phyloP scores from a whole-genome alignment of 2,113 vertebrate species.

The Balaeniceps rex region DNA sequence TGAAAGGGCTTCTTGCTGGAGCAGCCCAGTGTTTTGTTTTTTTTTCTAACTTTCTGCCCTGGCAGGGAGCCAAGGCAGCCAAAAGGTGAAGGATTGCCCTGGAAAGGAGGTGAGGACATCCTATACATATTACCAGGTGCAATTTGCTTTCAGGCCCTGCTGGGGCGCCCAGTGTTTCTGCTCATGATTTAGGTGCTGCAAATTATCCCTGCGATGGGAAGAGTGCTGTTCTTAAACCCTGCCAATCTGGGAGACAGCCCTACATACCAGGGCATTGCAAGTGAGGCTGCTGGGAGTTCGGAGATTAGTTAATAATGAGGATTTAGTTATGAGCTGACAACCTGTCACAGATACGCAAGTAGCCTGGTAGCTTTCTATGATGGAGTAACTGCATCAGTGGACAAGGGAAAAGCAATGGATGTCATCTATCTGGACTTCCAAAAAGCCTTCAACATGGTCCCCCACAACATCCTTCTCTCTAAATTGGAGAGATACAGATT shows the following conservation, averaged over 20 bases:
- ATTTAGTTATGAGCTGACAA: neutral
- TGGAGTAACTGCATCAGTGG: no score
- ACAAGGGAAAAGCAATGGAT: no score
- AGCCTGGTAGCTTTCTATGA: no score
- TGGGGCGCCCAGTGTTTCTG: neutral
- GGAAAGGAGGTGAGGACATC: neutral
- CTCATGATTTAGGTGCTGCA: neutral
- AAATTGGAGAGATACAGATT: no score
- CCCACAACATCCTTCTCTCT: no score
- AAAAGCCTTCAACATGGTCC: no score
- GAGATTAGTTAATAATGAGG: neutral
- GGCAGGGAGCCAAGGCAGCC: neutral
- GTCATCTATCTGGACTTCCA: no score
- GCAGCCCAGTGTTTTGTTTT: neutral
- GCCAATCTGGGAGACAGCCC: neutral
- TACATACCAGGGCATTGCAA: neutral
- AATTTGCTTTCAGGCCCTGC: neutral
- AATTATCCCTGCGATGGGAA: neutral
- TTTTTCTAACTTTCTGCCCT: neutral
- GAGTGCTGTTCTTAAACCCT: neutral
- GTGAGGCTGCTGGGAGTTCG: neutral
- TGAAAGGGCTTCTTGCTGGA: neutral
- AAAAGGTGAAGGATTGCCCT: neutral
- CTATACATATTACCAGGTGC: fast-evolving
- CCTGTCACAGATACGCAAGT: neutral